Evolutionary conservation across 2,888 invertebrate species (phyloP), one percentile per base, ranked within the genome.

Genomic region (Papilio elwesi): DNA sequence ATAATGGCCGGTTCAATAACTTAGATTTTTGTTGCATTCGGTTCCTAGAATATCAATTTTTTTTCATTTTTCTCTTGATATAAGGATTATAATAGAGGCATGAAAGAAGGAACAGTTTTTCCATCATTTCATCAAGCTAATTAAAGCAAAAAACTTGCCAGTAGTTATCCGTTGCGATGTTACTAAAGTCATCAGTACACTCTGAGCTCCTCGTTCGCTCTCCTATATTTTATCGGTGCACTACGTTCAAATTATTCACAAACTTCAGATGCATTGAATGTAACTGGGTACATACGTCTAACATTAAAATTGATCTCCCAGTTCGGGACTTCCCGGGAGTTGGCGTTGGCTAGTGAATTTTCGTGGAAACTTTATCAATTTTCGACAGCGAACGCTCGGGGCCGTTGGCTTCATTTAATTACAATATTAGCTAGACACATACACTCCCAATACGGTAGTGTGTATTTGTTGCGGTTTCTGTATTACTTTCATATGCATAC

Each of bases 321-420:
- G 76, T 78, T 78, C 74, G 73, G 74, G 73, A 75, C 74, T 76
- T 76, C 68, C 51, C 51, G 72, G 76, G 79, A 82, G 79, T 82
- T 80, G 74, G 76, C 74, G 78, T 76, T 80, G 79, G 78, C 74
- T 76, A 81, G 80, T 79, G 81, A 82, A 82, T 83, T 83, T 84
- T 82, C 80, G 79, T 79, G 70, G 79, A 82, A 85, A 84, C 84
- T 85, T 83, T 85, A 83, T 83, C 83, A 84, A 85, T 85, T 85
- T 83, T 78, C 79, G 79, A 71, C 75, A 76, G 75, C 69, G 75
- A 77, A 62, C 75, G 75, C 78, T 80, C 79, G 76, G 78, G 74
- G 81, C 78, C 78, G 74, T 63, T 76, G 74, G 75, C 74, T 78
- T 78, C 75, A 76, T 78, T 78, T 75, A 78, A 82, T 82, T 78